A percentile compares a stretch with the other conserved stretches of the same genome.
phyloP scores from a whole-genome alignment of 2,888 invertebrate genomes.

The Nomada ferruginata region DNA sequence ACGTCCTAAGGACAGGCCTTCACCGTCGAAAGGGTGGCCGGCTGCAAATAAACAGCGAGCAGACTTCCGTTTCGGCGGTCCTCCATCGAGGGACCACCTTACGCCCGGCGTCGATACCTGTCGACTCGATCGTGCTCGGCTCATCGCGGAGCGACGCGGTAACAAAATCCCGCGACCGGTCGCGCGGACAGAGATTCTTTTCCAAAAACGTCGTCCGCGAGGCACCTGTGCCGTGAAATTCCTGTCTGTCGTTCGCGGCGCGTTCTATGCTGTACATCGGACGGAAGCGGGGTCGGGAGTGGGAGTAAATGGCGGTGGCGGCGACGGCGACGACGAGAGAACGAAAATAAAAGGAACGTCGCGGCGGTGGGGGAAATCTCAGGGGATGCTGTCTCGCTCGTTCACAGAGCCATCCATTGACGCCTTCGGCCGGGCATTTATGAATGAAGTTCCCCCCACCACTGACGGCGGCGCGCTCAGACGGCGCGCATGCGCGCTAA shows the following conservation, averaged over 20 bases:
- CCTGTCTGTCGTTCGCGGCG: slow-evolving; percentile 38
- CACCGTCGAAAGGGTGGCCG: background rate
- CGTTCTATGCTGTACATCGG: slow-evolving; percentile 20
- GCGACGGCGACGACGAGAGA: slow-evolving; percentile 18
- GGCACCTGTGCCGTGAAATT: slow-evolving; percentile 63
- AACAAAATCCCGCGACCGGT: slow-evolving; percentile 30
- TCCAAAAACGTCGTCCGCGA: slow-evolving; percentile 40
- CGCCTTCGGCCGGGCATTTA: slow-evolving; percentile 80
- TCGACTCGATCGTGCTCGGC: slow-evolving; percentile 13
- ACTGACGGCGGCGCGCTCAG: slow-evolving; percentile 49
- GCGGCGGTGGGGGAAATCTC: slow-evolving; percentile 44
- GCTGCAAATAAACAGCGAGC: slow-evolving; percentile 3
- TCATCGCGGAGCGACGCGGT: background rate
- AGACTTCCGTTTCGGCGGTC: slow-evolving; percentile 28
- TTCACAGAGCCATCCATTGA: slow-evolving; percentile 82
- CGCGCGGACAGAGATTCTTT: slow-evolving; percentile 31
- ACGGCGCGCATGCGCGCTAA: slow-evolving; percentile 50
- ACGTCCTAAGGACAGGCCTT: background rate
- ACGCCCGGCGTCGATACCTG: slow-evolving; percentile 33
- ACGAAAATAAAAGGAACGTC: slow-evolving; percentile 42
- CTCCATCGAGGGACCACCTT: background rate
- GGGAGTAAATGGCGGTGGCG: slow-evolving; percentile 46
- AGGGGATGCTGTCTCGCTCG: slow-evolving; percentile 71
- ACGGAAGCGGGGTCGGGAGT: slow-evolving; percentile 5
- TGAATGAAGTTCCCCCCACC: slow-evolving; percentile 78